These are phyloP conservation scores for Microchrysa polita DNA, from an alignment of 2,888 invertebrate genomes.

Conservation along the genomic window DNA sequence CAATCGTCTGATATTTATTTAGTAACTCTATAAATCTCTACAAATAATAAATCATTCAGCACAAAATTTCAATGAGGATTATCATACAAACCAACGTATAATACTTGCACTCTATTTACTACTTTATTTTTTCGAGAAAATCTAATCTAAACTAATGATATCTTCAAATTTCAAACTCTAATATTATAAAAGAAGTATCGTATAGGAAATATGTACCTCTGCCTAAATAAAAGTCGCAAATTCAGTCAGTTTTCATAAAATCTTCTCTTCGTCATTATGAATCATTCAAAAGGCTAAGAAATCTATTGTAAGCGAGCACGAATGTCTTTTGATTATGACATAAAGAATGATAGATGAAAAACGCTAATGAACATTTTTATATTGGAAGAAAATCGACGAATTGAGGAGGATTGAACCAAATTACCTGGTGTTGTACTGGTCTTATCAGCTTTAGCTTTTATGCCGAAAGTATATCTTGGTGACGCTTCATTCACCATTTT, in stretches of 20 bases:
- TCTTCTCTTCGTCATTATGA: background rate
- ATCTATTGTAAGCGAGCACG: slow-evolving; percentile 12
- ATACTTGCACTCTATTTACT: no score
- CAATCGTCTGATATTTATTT: no score
- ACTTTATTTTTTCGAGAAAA: no score
- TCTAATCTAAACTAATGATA: background rate
- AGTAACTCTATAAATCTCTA: no score
- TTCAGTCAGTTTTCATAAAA: slow-evolving; percentile 33
- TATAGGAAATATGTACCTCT: no score
- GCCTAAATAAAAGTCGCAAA: background rate
- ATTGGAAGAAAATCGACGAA: slow-evolving; percentile 8
- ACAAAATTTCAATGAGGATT: no score
- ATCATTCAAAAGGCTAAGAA: slow-evolving; percentile 1
- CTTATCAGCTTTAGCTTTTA: slow-evolving; percentile 71
- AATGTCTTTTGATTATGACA: background rate
- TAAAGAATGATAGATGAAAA: background rate
- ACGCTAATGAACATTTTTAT: background rate
- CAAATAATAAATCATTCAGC: no score
- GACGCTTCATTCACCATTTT: slow-evolving; percentile 65
- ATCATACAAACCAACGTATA: no score
- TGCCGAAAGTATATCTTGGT: slow-evolving; percentile 80
- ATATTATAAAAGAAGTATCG: background rate
- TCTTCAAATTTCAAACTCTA: background rate
- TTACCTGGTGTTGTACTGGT: slow-evolving; percentile 75
- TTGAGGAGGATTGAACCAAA: background rate